Base-by-base conservation (phyloP, 2,888 invertebrate species). In the Hermodice carunculata region DNA sequence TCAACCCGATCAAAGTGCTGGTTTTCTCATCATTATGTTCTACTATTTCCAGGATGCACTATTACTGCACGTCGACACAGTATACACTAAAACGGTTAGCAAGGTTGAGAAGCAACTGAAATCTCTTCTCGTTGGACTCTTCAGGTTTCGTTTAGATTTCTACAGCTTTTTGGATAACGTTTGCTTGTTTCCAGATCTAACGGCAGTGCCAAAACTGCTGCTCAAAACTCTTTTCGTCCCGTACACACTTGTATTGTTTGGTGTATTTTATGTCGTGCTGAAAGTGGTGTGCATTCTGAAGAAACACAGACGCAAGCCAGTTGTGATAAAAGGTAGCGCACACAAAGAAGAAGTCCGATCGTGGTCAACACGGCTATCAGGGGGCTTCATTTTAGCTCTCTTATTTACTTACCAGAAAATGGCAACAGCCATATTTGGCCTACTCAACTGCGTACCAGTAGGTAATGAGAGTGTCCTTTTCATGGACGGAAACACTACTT, bases 11-110 rank as follows among this genome's bases (percentile, higher is more conserved):
- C 40, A 29, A 22, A 51, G 40, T 2, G 37, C 28, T 8, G 59
- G 52, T 8, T 64, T 37, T 37, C 22, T 67, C 3, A 61, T 67
- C 29, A 64, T 67, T 22, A 26, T 67, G 22, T 67, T 64, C 22
- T 67, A 64, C 29, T 67, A 67, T 49, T 64, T 67, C 51, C 67
- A 67, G 40, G 67, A 67, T 61, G 53, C 67, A 3, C 40, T 64
- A 8, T 34, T 67, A 3, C 34, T 67, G 14, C 51, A 64, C 34
- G 60, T 67, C 8, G 40, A 64, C n/a, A 64, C 59, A 19, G 44
- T 60, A 3, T 60, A 67, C 29, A 64, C 60, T 5, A 64, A 54
- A 37, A 59, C 54, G 17, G 54, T 44, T 5, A 60, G 51, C 34
- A 58, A 59, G 22, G 46, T 67, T 4, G 42, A 61, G 28, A 52